These are phyloP conservation scores for Coryphaenoides rupestris DNA, from an alignment of 2,113 vertebrate species.

Conservation along the genomic window DNA sequence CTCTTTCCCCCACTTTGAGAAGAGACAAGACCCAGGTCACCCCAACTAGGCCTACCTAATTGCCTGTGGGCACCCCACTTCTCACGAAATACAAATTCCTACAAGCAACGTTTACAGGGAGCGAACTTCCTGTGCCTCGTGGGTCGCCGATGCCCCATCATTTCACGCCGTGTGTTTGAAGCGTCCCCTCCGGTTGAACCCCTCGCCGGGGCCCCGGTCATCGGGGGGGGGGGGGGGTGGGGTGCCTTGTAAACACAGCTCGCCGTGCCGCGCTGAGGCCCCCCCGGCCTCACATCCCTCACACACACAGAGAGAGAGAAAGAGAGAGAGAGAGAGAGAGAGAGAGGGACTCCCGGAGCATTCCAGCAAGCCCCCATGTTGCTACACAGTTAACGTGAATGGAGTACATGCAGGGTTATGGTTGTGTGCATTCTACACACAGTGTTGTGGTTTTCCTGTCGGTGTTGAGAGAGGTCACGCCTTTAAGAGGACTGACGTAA, in stretches of 20 bases:
- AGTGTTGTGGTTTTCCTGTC: too few relatives aligned
- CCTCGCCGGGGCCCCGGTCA: constrained; percentile 62
- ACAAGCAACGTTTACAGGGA: constrained; percentile 59
- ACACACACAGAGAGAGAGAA: too few relatives aligned
- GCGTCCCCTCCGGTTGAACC: constrained; percentile 72
- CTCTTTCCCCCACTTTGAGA: not conserved
- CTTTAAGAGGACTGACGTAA: too few relatives aligned
- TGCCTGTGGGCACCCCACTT: constrained; percentile 59
- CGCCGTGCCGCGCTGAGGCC: constrained; percentile 72
- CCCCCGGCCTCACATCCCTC: constrained; percentile 59
- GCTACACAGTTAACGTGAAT: constrained; percentile 16
- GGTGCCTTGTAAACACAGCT: constrained; percentile 78
- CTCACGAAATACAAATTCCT: constrained; percentile 60
- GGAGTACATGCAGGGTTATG: too few relatives aligned
- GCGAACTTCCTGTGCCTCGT: constrained; percentile 48
- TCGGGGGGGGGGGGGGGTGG: too few relatives aligned
- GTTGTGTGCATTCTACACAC: too few relatives aligned
- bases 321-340: too few relatives aligned
- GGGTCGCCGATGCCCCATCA: constrained; percentile 21
- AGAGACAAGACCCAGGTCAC: constrained; percentile 16
- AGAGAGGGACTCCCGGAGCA: constrained; percentile 60
- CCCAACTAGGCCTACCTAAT: constrained; percentile 64
- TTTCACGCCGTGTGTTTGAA: constrained; percentile 58
- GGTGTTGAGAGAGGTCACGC: too few relatives aligned
- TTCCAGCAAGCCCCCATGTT: constrained; percentile 64